Base-by-base conservation (phyloP, 2,113 vertebrate species). In the Hypomesus transpacificus region DNA sequence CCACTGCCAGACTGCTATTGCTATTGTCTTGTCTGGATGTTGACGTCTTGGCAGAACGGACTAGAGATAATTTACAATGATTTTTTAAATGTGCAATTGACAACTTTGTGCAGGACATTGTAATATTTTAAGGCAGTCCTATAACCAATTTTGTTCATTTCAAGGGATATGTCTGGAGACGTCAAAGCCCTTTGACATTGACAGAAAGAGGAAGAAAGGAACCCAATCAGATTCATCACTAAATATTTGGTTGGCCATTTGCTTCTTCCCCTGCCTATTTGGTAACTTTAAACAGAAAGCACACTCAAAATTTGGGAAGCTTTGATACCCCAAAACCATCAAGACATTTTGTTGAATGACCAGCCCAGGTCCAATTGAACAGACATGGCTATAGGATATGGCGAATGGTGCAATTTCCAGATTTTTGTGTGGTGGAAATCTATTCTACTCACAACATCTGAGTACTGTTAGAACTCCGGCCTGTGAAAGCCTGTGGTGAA, bases 391-490 rank as follows among this genome's bases (percentile, higher is more conserved):
- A 70, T 65, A 68, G 54, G 71, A 53, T 74, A 83, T 62, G 31
- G 75, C 74, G 54, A 69, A 75, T 77, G 76, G 76, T 71, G 70
- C 75, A 82, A 83, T 80, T 68, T 76, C 34, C 72, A 64, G 46
- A 69, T 68, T 74, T 73, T 82, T 69, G 69, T 24, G 59, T 69
- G 75, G 69, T 70, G 74, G 20, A 77, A 62, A 75, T 81, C 71
- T 70, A 58, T 65, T 73, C 77, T 69, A 66, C 73, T 82, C 67
- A 17, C n/a, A 63, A 70, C 61, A 79, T 80, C 61, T 22, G 67
- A 77, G 85, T 83, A 81, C 83, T 79, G 82, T 82, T 69, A 75
- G 56, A 59, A 66, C 70, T 84, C 72, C 78, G 74, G 71, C 68
- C 73, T 78, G 77, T 75, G 71, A 79, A 69, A 26, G 70, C 39